Conservation (phyloP, 2,113 vertebrate species). For the Eptatretus burgeri region DNA sequence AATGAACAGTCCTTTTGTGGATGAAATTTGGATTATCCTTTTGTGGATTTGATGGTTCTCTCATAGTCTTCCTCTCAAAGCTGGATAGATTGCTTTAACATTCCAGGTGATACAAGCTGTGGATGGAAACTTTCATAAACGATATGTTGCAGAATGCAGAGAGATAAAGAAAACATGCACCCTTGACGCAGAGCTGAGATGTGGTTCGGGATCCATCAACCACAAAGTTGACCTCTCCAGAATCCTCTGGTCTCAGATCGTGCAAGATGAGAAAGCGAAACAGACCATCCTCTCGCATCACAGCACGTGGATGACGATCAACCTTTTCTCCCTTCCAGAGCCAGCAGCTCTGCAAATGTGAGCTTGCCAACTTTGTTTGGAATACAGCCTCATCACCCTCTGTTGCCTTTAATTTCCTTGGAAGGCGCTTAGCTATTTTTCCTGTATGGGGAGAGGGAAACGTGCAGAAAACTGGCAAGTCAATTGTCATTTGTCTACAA, state of each 20-base stretch:
- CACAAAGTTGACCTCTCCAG: background rate
- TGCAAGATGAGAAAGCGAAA: background rate
- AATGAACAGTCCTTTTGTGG: too few relatives aligned
- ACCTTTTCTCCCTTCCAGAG: conserved; percentile 1
- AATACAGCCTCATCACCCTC: background rate
- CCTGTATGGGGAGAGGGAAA: background rate
- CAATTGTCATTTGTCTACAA: too few relatives aligned
- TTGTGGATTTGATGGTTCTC: too few relatives aligned
- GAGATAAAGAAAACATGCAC: background rate
- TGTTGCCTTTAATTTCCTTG: background rate
- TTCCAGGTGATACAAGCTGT: too few relatives aligned
- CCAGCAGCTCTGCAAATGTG: background rate
- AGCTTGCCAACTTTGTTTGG: background rate
- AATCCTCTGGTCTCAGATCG: background rate
- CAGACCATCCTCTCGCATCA: background rate
- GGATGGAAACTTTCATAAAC: too few relatives aligned
- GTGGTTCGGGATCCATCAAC: conserved; percentile 2
- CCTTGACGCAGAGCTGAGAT: background rate
- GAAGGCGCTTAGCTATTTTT: conserved; percentile 2
- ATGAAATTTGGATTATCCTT: too few relatives aligned
- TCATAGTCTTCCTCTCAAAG: too few relatives aligned
- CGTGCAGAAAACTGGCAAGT: too few relatives aligned
- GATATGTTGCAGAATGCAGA: too few relatives aligned
- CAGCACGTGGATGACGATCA: background rate
- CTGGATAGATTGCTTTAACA: too few relatives aligned